Evolutionary conservation across 2,888 invertebrate genomes (phyloP).

Genomic region (Xylocampa areola): DNA sequence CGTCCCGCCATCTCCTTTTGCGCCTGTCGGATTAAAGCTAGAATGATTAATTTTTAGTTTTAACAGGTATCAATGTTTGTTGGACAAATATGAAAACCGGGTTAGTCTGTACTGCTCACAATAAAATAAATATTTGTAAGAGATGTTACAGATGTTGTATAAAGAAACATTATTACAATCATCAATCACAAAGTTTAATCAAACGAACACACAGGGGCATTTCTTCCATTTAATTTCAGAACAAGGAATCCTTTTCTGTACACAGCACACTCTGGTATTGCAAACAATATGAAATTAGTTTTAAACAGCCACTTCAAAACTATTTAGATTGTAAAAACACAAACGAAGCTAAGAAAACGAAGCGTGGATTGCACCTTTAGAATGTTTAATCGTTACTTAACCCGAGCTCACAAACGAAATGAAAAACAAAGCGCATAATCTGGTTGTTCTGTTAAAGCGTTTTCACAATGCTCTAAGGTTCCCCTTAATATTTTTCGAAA

Average conservation of each 20-base stretch:
- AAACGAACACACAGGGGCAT: constrained; percentile 14
- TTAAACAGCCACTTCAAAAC: constrained; percentile 45
- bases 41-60: too few species aligned
- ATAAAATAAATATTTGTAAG: neutral
- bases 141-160: neutral
- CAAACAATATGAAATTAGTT: constrained; percentile 46
- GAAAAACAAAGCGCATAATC: constrained; percentile 51
- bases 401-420: constrained; percentile 47
- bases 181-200: constrained; percentile 16
- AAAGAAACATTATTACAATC: constrained; percentile 3
- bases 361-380: constrained; percentile 41
- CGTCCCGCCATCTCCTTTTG: too few species aligned
- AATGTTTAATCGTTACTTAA: constrained; percentile 47
- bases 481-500: constrained; percentile 56
- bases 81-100: too few species aligned
- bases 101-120: too few species aligned
- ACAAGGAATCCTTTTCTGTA: constrained; percentile 28
- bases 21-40: too few species aligned
- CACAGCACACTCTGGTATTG: constrained; percentile 16
- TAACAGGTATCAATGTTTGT: too few species aligned
- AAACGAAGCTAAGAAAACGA: constrained; percentile 35
- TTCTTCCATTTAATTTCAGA: constrained; percentile 22
- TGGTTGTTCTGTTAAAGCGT: constrained; percentile 27
- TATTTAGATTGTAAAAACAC: constrained; percentile 48
- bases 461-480: constrained; percentile 37